Evolutionary conservation across 2,888 invertebrate genomes (phyloP), one percentile per base, ranked within the genome.

Genomic region (Callyntrura guangdongensis): DNA sequence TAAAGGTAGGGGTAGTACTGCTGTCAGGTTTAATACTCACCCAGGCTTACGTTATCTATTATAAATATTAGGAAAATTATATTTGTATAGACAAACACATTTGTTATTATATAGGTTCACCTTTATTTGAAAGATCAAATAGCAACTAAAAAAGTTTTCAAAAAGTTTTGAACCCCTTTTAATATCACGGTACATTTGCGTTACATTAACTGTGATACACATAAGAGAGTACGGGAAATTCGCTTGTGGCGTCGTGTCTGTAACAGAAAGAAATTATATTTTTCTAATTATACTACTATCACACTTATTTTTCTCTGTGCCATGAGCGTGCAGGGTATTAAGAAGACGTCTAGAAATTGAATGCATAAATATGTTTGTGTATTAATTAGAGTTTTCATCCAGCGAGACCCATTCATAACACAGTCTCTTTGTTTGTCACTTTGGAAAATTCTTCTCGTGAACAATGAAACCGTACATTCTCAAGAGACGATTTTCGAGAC

Each of bases 41-140:
- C n/a, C n/a, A n/a, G 2, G 11, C 12, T n/a, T 9, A 14, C 36
- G 36, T 36, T 36, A 36, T 36, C 36, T 36, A 36, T 25, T 53
- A 25, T 77, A 25, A 4, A 74, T 74, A 22, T 53, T 77, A 11
- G 6, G 53, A 53, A 53, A 74, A 45, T 74, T 49, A 45, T 47
- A 53, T 49, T 53, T 0, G 6, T 25, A 45, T 5, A 61, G 22
- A 25, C 64, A 64, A 5, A 25, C 14, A 45, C 49, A 74, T 49
- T 36, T 36, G 6, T 36, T 36, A 36, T 36, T 9, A 72, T 72
- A 77, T 74, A n/a, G 5, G 11, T 22, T 1, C 11, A 69, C 36
- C 20, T 36, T 69, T 77, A n/a, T 49, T 9, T 53, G 53, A 61
- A 36, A 77, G 86, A 86, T 86, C 86, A 86, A 77, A 77, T 77